phyloP scores from a whole-genome alignment of 2,888 invertebrate species.

The Cyaniris semiargus region DNA sequence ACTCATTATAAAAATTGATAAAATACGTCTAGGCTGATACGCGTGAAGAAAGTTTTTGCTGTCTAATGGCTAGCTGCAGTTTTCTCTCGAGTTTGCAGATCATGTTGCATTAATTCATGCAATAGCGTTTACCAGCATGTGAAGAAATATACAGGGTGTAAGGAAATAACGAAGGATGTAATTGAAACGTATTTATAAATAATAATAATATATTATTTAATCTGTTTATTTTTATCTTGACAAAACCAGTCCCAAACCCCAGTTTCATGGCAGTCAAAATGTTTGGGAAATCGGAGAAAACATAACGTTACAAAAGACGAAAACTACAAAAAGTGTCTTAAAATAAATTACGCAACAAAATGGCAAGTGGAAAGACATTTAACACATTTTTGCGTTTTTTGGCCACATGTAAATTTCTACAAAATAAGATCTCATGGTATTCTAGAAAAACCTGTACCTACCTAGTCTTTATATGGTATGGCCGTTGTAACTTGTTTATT shows the following conservation, averaged over 20 bases:
- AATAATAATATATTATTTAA: too few relatives aligned
- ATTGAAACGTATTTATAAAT: too few relatives aligned
- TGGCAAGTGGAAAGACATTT: not conserved
- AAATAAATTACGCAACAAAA: not conserved
- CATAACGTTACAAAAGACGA: too few relatives aligned
- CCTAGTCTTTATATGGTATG: not conserved
- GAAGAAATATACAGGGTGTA: not conserved
- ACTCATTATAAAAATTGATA: not conserved
- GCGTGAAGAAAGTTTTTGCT: constrained; percentile 26
- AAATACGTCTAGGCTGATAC: constrained; percentile 13
- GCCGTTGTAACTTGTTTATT: not conserved
- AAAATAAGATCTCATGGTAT: not conserved
- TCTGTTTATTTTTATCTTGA: too few relatives aligned
- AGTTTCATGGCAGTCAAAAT: too few relatives aligned
- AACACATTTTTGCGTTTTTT: not conserved
- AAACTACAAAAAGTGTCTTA: too few relatives aligned
- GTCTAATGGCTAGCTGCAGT: constrained; percentile 12
- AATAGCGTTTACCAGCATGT: not conserved
- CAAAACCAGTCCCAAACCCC: too few relatives aligned
- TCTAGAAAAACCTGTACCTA: constrained; percentile 14
- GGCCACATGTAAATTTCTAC: not conserved
- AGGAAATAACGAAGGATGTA: not conserved
- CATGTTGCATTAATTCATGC: constrained; percentile 17
- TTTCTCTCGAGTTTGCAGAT: constrained; percentile 28
- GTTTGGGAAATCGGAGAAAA: too few relatives aligned